Conservation (phyloP, 2,888 invertebrate species). For the Rhopalosiphum nymphaeae region DNA sequence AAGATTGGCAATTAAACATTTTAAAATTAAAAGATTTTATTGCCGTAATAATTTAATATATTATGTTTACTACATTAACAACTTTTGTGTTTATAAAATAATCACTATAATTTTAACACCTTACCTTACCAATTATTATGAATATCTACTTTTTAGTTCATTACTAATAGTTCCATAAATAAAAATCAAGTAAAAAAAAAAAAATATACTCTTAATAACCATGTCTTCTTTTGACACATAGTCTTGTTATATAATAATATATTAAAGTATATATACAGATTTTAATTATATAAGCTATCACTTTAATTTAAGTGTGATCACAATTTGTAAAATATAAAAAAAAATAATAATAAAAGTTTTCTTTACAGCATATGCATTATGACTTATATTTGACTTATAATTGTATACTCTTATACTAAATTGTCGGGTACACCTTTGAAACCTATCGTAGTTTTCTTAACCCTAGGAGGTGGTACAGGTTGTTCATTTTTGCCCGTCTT, state of each 20-base stretch:
- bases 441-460: slow-evolving; percentile 66
- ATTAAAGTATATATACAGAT: slow-evolving; percentile 55
- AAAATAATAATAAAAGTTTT: neutral
- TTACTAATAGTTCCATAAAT: neutral
- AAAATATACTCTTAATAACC: neutral
- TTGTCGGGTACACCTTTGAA: slow-evolving; percentile 67
- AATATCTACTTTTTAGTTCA: neutral
- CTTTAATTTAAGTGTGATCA: slow-evolving; percentile 16
- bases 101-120: slow-evolving; percentile 12
- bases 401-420: slow-evolving; percentile 61
- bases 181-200: slow-evolving; percentile 18
- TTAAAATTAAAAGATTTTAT: slow-evolving; percentile 12
- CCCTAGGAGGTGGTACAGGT: slow-evolving; percentile 66
- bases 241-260: slow-evolving; percentile 9
- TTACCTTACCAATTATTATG: slow-evolving; percentile 9
- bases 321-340: slow-evolving; percentile 14
- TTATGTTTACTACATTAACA: neutral
- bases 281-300: slow-evolving; percentile 1
- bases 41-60: neutral
- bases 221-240: neutral
- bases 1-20: neutral
- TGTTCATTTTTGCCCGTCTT: slow-evolving; percentile 49
- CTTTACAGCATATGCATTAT: neutral
- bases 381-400: neutral
- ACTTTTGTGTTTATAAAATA: neutral